Evolutionary conservation across 1,140 invertebrate genomes (phyloP), one percentile per base, ranked within the genome.

Genomic region (Drosophila rhopaloa): DNA sequence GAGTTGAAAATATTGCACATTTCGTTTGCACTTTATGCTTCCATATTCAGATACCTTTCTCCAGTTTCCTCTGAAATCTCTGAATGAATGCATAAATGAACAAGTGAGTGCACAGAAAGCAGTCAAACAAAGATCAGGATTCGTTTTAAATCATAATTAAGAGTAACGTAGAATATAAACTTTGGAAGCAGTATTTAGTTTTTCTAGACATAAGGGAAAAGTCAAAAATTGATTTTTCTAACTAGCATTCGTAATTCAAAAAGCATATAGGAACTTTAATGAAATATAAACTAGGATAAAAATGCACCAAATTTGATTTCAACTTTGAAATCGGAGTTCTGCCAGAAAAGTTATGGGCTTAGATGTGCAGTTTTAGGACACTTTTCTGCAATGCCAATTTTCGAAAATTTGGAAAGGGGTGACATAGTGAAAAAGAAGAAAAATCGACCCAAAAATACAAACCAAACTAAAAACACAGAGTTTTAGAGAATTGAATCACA

Each of bases 1-100:
- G 62, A 83, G 74, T 51, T 79, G 75, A 83, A 79, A 81, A 78
- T 76, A 79, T 82, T 82, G 75, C 76, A 73, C 83, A 82, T 79
- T 82, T 88, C 59, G 65, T 76, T 88, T 67, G 58, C 66, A 76
- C 76, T 79, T 85, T 79, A 71, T 79, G 68, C 62, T 85, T 14
- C 55, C 54, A 76, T 59, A 76, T 76, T 76, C 55, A 24, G 51
- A 47, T 55, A 46, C 61, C 32, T 37, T 38, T 16, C 41, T 7
- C 44, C 40, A 35, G 51, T 38, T 62, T 32, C 24, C 41, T 19
- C 11, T 32, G 51, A 32, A 60, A 76, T 66, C 54, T 58, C 38
- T 66, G 61, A 82, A 76, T 82, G 77, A 79, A 63, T 80, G 72
- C 72, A 84, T 67, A 79, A 71, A 66, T 78, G 61, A 85, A 73